Evolutionary conservation across 2,797 vertebrate genomes (phyloP).

Genomic region (Crypturellus tataupa): DNA sequence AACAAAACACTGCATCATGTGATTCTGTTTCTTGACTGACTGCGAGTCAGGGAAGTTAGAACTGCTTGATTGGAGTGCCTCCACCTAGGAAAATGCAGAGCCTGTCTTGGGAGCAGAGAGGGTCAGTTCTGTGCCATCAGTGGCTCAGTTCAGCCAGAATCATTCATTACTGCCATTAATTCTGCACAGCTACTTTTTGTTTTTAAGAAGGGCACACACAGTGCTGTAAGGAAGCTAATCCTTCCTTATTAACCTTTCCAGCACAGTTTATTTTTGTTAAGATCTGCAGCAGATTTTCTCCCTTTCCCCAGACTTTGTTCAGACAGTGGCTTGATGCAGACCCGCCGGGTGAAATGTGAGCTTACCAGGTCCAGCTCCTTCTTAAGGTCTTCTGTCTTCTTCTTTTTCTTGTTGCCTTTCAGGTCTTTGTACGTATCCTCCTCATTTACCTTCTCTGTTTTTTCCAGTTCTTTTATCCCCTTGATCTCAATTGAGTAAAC

Average conservation of each 20-base stretch:
- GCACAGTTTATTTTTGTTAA: neutral
- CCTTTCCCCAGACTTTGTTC: neutral
- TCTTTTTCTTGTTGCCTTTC: constrained; percentile 67
- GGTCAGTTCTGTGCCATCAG: neutral
- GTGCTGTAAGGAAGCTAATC: neutral
- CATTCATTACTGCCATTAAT: neutral
- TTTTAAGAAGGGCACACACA: neutral
- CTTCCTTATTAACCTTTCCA: neutral
- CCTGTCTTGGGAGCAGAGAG: neutral
- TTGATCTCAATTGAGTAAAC: constrained; percentile 80
- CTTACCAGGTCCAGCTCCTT: constrained; percentile 81
- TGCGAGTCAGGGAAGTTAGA: neutral
- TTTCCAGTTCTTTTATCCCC: constrained; percentile 69
- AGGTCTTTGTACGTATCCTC: constrained; percentile 62
- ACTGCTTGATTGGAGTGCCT: neutral
- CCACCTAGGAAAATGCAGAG: neutral
- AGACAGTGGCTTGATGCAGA: neutral
- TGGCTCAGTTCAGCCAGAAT: neutral
- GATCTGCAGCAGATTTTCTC: neutral
- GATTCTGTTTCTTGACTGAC: neutral
- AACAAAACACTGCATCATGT: neutral
- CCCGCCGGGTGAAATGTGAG: neutral
- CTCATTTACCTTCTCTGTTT: constrained; percentile 17
- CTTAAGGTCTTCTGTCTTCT: constrained; percentile 73
- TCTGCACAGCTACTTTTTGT: neutral